phyloP scores from a whole-genome alignment of 2,113 vertebrate genomes.

The Cacatua alba region DNA sequence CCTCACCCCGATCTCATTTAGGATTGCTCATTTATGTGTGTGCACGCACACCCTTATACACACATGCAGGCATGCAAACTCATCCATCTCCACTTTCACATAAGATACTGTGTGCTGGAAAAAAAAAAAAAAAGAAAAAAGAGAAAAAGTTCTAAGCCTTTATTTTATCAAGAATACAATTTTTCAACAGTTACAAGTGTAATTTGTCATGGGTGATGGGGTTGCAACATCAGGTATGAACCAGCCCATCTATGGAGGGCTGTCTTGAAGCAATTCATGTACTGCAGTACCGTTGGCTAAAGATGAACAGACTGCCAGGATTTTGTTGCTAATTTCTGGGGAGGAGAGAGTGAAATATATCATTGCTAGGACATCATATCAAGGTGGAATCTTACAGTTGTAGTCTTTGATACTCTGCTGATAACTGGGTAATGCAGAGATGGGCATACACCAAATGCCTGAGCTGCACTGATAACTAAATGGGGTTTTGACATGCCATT shows the following conservation, averaged over 20 bases:
- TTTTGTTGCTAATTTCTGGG: neutral
- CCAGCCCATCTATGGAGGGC: neutral
- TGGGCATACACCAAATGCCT: neutral
- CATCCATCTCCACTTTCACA: neutral
- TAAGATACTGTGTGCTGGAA: neutral
- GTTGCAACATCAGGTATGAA: neutral
- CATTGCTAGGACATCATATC: neutral
- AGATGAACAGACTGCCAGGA: neutral
- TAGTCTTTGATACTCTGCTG: neutral
- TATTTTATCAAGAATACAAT: neutral
- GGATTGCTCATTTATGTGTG: neutral
- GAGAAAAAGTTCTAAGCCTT: neutral
- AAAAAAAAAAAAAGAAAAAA: neutral
- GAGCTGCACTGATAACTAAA: neutral
- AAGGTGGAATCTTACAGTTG: neutral
- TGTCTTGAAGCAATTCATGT: neutral
- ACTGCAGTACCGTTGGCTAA: neutral
- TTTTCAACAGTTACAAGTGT: conserved; percentile 1
- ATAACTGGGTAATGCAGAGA: neutral
- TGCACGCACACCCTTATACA: neutral
- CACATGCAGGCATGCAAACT: neutral
- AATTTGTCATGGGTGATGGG: neutral
- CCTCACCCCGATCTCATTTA: neutral
- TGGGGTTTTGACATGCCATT: neutral
- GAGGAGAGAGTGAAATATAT: neutral